Evolutionary conservation across 2,113 vertebrate species (phyloP), one percentile per base, ranked within the genome.

Genomic region (Sinosuthora webbiana): DNA sequence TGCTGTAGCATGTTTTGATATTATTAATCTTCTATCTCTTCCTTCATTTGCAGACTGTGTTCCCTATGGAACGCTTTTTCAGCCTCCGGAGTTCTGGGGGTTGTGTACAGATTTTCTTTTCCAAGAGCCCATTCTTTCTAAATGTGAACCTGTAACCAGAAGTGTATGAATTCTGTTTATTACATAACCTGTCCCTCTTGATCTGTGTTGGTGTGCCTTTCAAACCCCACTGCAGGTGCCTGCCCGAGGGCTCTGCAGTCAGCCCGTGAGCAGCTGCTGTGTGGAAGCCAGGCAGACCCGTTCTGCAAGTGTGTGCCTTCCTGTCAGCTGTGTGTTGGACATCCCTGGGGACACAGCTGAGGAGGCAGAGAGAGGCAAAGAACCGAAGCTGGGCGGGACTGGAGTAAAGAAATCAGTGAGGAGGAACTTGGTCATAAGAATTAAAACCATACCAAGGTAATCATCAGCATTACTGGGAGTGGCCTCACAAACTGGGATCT

Each of bases 251-350:
- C 73, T 80, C 57, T 78, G 64, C 17, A 69, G 67, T 17, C 59
- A 14, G 62, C 11, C 7, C 30, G 7, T 7, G 64, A 93, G 73
- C 85, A 88, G 57, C 41, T 37, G 70, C 37, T 80, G 74, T 1
- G 2, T 41, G 73, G 70, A 57, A 95, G 83, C 62, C 78, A 62
- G 96, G 87, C 91, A 87, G 92, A 96, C 95, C 44, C 7, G 77
- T 93, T 93, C 71, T 76, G 90, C 94, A 16, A 50, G 90, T 71
- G 77, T 76, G 75, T 35, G 56, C 86, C 65, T 80, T 33, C 55
- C 85, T 74, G 74, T 73, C 81, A 50, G 55, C 84, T 76, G 2
- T 0, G 13, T 79, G 83, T 30, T 69, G 76, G 59, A 49, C 7
- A 2, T 74, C 88, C 67, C 79, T 24, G 33, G 68, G 55, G 74